phyloP scores from a whole-genome alignment of 2,113 vertebrate genomes.

The Rhinopomastus cyanomelas region DNA sequence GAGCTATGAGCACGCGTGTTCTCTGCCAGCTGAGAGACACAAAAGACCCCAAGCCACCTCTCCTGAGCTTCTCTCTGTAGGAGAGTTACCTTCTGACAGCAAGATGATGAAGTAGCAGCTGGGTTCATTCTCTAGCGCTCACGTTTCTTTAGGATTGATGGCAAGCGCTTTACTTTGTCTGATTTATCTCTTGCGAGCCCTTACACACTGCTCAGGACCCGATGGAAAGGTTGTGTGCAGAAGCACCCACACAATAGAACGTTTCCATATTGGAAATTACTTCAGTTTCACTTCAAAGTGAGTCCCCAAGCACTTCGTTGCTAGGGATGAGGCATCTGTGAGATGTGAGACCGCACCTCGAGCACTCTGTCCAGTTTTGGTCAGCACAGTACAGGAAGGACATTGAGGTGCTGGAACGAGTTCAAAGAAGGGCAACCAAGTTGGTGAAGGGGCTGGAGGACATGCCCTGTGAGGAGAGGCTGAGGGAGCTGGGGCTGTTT shows the following conservation, averaged over 20 bases:
- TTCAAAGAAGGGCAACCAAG: too few species aligned
- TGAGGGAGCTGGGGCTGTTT: too few species aligned
- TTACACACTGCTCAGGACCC: conserved; percentile 22
- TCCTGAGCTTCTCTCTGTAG: conserved; percentile 41
- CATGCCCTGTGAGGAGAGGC: too few species aligned
- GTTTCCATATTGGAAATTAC: conserved; percentile 46
- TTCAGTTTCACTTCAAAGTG: conserved; percentile 19
- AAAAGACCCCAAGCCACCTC: conserved; percentile 25
- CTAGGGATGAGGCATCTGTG: not conserved
- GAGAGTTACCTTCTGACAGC: conserved; percentile 51
- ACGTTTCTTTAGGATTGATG: conserved; percentile 64
- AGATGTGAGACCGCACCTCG: too few species aligned
- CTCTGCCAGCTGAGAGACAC: conserved; percentile 28
- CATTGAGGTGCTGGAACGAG: too few species aligned
- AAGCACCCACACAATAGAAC: conserved; percentile 45
- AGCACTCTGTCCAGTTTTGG: too few species aligned
- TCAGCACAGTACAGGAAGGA: too few species aligned
- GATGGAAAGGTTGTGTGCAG: conserved; percentile 32
- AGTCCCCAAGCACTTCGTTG: not conserved
- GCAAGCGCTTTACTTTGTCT: conserved; percentile 37
- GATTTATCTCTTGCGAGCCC: conserved; percentile 54
- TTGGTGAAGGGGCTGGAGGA: too few species aligned
- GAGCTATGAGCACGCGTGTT: not conserved
- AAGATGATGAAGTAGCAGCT: conserved; percentile 67
- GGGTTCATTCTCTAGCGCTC: conserved; percentile 47